Evolutionary conservation across 2,888 invertebrate species (phyloP), one percentile per base, ranked within the genome.

Genomic region (Megalurothrips usitatus): DNA sequence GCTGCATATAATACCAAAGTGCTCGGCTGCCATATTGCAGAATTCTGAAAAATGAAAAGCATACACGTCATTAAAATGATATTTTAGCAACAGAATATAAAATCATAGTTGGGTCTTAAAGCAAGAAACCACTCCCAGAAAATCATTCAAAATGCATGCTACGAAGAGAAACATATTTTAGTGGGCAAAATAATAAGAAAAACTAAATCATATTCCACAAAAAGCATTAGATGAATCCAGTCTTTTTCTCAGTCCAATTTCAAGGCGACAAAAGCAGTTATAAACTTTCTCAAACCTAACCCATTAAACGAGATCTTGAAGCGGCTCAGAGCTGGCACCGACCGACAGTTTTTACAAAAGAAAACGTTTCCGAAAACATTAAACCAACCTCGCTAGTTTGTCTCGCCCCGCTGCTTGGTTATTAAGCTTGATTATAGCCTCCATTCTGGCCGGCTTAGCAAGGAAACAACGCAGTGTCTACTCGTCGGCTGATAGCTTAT

Each of bases 21-120:
- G 95, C 89, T 83, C 94, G 90, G 85, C 94, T 94, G 34, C 92
- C 90, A 88, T 96, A 96, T 87, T 96, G 96, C 48, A 94, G 87
- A 81, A 96, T 89, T 85, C 96, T 96, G 87, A 19, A 2, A 43
- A 43, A 43, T 83, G 83, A 82, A 82, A 83, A 81, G 81, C 79
- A 6, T 17, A 58, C 14, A 14, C 17, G 17, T 10, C 0, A 58
- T 58, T 8, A 58, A 52, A 49, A 58, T 14, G 34, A 58, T 58
- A 14, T 14, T 58, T 58, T 43, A 43, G 6, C 34, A 43, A 43
- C 2, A 14, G 10, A 52, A 52, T 9, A 17, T 3, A 10, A 52
- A 58, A 58, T 58, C n/a, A 14, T n/a, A 58, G 6, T 2, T 43
- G 34, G 34, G 34, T 43, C 6, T 43, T 6, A 43, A 43, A 43